These are phyloP conservation scores for Eublepharis macularius DNA, from an alignment of 2,113 vertebrate species.

Conservation along the genomic window DNA sequence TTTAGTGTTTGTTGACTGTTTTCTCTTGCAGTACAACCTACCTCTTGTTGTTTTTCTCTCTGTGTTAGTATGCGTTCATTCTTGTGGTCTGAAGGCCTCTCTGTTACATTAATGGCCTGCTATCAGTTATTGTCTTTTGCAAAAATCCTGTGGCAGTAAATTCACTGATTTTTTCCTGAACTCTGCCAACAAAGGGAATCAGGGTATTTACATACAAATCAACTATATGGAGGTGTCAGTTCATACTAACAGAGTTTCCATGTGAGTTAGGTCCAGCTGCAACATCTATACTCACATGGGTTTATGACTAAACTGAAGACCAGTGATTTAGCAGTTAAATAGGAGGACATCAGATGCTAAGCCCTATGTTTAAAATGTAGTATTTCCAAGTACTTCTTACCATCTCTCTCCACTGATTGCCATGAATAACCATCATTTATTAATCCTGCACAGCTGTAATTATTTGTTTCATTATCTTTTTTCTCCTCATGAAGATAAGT, in stretches of 20 bases:
- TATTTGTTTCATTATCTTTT: constrained; percentile 60
- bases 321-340: background rate
- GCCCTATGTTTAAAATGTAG: background rate
- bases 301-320: background rate
- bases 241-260: background rate
- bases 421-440: constrained; percentile 38
- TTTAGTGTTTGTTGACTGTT: too few species aligned
- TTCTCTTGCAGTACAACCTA: too few species aligned
- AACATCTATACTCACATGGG: background rate
- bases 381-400: background rate
- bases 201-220: background rate
- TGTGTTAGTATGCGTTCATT: too few species aligned
- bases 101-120: too few species aligned
- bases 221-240: background rate
- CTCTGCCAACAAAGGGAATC: background rate
- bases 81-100: too few species aligned
- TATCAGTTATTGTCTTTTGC: too few species aligned
- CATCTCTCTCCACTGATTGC: constrained; percentile 9
- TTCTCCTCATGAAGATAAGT: constrained; percentile 39
- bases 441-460: constrained; percentile 50
- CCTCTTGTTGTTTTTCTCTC: too few species aligned
- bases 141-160: too few species aligned
- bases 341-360: background rate
- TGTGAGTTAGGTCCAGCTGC: background rate
- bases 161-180: too few species aligned